Conservation (phyloP, 2,113 vertebrate species). For the Nanorana parkeri region DNA sequence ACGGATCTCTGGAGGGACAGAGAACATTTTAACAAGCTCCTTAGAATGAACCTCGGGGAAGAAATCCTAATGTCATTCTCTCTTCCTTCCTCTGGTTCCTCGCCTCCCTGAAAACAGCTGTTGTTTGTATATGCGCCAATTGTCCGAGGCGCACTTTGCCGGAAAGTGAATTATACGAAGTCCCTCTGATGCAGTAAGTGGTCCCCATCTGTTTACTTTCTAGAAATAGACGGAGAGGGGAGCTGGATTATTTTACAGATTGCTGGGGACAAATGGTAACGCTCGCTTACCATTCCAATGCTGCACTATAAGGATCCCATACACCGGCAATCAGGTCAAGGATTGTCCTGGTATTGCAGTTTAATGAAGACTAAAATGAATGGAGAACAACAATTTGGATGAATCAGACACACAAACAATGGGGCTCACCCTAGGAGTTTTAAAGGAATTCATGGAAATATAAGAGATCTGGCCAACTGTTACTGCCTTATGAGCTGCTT, state of each 20-base stretch:
- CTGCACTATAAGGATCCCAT: neutral
- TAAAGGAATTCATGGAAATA: no score
- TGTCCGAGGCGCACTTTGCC: conserved; percentile 18
- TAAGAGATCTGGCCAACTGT: no score
- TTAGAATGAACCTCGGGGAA: conserved; percentile 35
- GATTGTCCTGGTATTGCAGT: neutral
- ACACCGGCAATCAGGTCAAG: neutral
- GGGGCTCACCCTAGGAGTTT: no score
- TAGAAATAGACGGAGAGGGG: conserved; percentile 5
- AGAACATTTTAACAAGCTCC: conserved; percentile 39
- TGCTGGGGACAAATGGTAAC: conserved; percentile 21
- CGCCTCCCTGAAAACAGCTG: conserved; percentile 26
- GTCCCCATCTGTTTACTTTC: conserved; percentile 27
- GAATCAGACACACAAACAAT: no score
- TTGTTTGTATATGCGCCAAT: conserved; percentile 27
- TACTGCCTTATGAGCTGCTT: no score
- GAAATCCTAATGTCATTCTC: neutral
- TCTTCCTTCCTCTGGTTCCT: conserved; percentile 3
- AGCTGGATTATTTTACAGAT: conserved; percentile 28
- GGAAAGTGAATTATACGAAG: conserved; percentile 43
- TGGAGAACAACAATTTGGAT: no score
- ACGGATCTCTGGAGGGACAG: conserved; percentile 7
- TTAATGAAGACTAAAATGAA: neutral
- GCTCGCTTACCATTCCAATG: neutral
- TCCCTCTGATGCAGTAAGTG: conserved; percentile 14